phyloP scores from a whole-genome alignment of 2,113 vertebrate species.

The Odontesthes bonariensis region DNA sequence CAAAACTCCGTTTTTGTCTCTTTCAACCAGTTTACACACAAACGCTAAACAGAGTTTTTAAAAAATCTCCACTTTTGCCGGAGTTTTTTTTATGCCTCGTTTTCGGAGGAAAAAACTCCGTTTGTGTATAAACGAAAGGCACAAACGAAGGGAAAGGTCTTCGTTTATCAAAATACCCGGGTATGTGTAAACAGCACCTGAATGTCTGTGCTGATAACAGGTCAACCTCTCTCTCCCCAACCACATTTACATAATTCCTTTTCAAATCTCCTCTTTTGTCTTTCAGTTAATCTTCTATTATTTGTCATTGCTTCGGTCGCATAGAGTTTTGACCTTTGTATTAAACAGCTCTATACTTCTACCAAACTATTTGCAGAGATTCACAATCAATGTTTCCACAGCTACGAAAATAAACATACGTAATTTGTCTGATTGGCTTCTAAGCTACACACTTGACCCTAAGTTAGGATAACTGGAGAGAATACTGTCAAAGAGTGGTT shows the following conservation, averaged over 20 bases:
- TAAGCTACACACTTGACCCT: background rate
- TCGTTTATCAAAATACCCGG: no score
- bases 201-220: slow-evolving; percentile 50
- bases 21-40: no score
- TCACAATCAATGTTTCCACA: background rate
- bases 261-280: slow-evolving; percentile 4
- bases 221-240: background rate
- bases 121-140: no score
- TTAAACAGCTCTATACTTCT: background rate
- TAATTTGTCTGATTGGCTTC: background rate
- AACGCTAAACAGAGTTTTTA: no score
- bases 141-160: no score
- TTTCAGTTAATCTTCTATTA: slow-evolving; percentile 15
- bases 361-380: background rate
- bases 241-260: slow-evolving; percentile 1
- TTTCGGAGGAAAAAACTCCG: no score
- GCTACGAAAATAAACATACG: background rate
- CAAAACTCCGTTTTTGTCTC: no score
- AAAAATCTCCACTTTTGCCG: no score
- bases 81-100: no score
- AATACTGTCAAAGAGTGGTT: background rate
- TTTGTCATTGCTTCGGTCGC: background rate
- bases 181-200: no score
- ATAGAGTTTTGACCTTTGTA: background rate
- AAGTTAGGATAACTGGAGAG: background rate